These are phyloP conservation scores for Cosmia pyralina DNA, from an alignment of 2,888 invertebrate genomes.

Conservation along the genomic window DNA sequence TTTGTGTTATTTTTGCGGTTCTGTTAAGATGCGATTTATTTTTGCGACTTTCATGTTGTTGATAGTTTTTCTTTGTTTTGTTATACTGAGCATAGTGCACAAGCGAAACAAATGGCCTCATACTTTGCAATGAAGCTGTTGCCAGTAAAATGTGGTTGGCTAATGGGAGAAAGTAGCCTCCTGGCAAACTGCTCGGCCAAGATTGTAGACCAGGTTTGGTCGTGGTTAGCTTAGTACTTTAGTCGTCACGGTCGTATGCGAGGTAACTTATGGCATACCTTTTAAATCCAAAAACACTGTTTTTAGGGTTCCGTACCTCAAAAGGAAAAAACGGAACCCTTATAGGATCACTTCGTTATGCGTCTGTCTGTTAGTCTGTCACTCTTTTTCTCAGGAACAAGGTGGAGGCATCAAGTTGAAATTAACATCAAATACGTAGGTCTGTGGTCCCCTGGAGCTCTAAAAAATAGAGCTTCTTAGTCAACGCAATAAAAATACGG, in stretches of 20 bases:
- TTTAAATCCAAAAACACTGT: neutral
- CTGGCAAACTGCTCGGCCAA: conserved; percentile 8
- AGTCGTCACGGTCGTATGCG: neutral
- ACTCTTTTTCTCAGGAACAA: no score
- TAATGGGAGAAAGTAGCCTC: conserved; percentile 23
- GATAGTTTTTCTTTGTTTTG: neutral
- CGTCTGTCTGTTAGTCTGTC: no score
- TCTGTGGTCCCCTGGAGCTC: no score
- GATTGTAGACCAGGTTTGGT: neutral
- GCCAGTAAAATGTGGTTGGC: conserved; percentile 26
- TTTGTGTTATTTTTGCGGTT: conserved; percentile 68
- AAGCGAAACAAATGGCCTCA: neutral
- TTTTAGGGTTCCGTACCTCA: no score
- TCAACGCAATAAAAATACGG: no score
- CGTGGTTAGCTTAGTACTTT: neutral
- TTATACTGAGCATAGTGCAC: neutral
- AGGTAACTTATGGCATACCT: neutral
- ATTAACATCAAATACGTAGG: no score
- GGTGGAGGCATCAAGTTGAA: no score
- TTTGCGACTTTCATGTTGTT: conserved; percentile 10
- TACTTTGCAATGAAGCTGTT: conserved; percentile 23
- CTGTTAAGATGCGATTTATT: conserved; percentile 40
- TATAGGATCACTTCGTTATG: no score
- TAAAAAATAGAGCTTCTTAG: no score
- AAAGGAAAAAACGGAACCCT: no score